Percentiles rank a stretch among this genome's conserved stretches.
Evolutionary conservation across 2,888 invertebrate genomes (phyloP).

Genomic region (Ennomos erosarius): DNA sequence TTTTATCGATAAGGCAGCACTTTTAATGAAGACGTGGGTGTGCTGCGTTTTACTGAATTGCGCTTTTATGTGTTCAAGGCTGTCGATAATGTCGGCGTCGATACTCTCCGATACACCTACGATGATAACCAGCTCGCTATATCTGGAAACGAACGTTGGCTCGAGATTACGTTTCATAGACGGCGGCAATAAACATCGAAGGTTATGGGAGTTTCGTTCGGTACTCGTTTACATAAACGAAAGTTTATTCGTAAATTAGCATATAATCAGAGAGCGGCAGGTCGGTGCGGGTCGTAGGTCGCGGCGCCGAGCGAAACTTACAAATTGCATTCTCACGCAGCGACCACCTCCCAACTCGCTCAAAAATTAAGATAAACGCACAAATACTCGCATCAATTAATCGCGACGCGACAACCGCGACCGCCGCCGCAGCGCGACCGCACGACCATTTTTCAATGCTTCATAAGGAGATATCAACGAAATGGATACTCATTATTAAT

Average conservation of each 20-base stretch:
- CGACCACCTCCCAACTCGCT: slow-evolving; percentile 47
- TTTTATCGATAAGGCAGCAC: slow-evolving; percentile 72
- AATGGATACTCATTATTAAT: slow-evolving; percentile 67
- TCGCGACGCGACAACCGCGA: slow-evolving; percentile 16
- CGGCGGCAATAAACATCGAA: slow-evolving; percentile 36
- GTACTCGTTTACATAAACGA: slow-evolving; percentile 55
- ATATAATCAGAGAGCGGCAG: slow-evolving; percentile 61
- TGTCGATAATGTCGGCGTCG: slow-evolving; percentile 33
- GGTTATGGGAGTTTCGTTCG: slow-evolving; percentile 42
- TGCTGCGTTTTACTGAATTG: slow-evolving; percentile 55
- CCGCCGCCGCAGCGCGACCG: slow-evolving; percentile 17
- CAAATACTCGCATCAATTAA: slow-evolving; percentile 32
- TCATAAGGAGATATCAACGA: slow-evolving; percentile 54
- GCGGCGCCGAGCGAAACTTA: slow-evolving; percentile 50
- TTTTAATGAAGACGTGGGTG: slow-evolving; percentile 83
- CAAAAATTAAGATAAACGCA: slow-evolving; percentile 24
- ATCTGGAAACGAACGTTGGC: background rate
- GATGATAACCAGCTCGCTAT: slow-evolving; percentile 3
- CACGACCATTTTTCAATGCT: slow-evolving; percentile 47
- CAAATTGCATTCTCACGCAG: slow-evolving; percentile 74
- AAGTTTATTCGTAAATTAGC: slow-evolving; percentile 66
- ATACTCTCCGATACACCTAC: slow-evolving; percentile 22
- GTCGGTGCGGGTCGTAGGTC: slow-evolving; percentile 57
- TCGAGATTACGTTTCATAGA: slow-evolving; percentile 26
- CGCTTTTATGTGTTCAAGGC: slow-evolving; percentile 48